Evolutionary conservation across 2,797 vertebrate genomes (phyloP).

Genomic region (Nyctalus aviator): DNA sequence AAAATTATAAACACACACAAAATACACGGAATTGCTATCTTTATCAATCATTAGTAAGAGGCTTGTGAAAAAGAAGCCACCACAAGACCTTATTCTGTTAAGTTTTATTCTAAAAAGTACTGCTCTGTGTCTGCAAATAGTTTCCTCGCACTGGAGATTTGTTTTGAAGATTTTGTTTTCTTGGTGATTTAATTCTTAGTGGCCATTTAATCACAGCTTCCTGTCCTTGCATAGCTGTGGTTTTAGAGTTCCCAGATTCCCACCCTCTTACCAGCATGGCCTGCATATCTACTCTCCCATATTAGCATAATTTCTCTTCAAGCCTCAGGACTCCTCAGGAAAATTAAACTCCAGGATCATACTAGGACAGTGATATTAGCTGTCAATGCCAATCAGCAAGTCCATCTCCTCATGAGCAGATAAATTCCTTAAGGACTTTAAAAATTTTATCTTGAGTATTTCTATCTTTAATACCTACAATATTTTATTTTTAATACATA

Average conservation of each 20-base stretch:
- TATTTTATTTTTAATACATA: conserved; percentile 36
- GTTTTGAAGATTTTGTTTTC: not conserved
- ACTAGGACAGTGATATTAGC: not conserved
- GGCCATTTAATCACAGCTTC: not conserved
- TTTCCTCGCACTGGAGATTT: not conserved
- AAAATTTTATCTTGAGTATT: conserved; percentile 9
- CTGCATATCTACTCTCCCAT: not conserved
- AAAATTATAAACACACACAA: not conserved
- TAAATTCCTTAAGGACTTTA: not conserved
- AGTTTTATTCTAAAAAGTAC: not conserved
- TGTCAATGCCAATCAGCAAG: not conserved
- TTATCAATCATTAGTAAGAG: not conserved
- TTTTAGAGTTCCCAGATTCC: not conserved
- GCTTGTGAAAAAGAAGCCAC: not conserved
- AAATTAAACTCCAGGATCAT: not conserved
- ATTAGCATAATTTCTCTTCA: not conserved
- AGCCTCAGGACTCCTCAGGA: not conserved
- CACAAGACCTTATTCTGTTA: not conserved
- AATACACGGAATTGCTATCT: not conserved
- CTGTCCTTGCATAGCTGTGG: not conserved
- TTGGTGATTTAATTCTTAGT: not conserved
- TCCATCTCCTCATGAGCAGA: not conserved
- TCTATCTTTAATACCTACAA: conserved; percentile 18
- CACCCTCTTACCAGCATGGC: not conserved
- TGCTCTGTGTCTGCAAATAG: not conserved